Base-by-base conservation (phyloP, 2,888 invertebrate genomes). In the Cataglyphis albicans region DNA sequence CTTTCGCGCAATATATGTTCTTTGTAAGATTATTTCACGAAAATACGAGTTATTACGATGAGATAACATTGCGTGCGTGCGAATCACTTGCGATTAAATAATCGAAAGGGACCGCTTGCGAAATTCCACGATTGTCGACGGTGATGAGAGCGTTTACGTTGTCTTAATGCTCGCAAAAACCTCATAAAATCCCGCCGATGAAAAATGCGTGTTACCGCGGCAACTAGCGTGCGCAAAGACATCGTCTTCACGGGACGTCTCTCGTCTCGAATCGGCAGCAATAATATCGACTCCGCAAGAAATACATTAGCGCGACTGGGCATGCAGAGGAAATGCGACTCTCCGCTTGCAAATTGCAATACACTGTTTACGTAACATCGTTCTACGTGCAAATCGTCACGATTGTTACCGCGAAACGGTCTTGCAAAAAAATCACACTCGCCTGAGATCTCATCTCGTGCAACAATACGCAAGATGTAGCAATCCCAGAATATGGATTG, bases 161-260 rank as follows among this genome's bases (percentile, higher is more conserved):
- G 72, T 57, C 63, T 86, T 84, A 67, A 86, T 82, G 84, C n/a
- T 29, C 65, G 76, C 76, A 88, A 88, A 88, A 88, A 85, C 61
- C 57, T 82, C 73, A 82, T 82, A 65, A 86, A 68, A 80, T 12
- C 7, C 61, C n/a, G n/a, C 15, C 67, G 68, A 68, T 68, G 81
- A 81, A 73, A 78, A 78, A 81, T 65, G 68, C 41, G 67, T 52
- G 68, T 44, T 78, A 76, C 65, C 75, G 75, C 64, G 75, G 75
- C 75, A 61, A 44, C 41, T 61, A 55, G 64, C 25, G 38, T n/a
- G 67, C 68, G 78, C 78, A 65, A 76, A 76, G 65, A 65, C 65
- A 32, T 59, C 44, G 55, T 35, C 67, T 18, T 32, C 78, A 44
- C 59, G 78, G 70, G 78, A 80, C 70, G 78, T 80, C 70, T 44